Percentiles rank a stretch among this genome's conserved stretches.
These are phyloP conservation scores for Spodoptera frugiperda DNA, from an alignment of 1,140 invertebrate genomes.

Conservation along the genomic window DNA sequence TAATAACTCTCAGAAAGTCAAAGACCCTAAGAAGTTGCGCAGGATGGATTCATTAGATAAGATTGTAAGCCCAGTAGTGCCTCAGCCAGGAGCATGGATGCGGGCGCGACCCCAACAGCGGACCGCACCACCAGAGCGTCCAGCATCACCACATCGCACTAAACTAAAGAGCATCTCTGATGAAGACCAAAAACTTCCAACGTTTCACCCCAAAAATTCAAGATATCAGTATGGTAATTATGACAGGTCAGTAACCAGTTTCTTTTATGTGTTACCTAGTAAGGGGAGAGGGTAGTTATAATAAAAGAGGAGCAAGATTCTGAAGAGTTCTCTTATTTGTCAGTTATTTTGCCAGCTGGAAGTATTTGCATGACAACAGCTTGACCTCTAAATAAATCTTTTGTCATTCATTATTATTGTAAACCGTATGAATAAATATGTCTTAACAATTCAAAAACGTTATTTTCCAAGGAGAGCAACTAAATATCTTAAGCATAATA, in stretches of 20 bases:
- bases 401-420: conserved; percentile 40
- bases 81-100: conserved; percentile 94
- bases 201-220: conserved; percentile 91
- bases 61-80: conserved; percentile 96
- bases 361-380: conserved; percentile 29
- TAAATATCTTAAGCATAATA: background rate
- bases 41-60: conserved; percentile 92
- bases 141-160: conserved; percentile 72
- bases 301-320: conserved; percentile 17
- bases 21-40: conserved; percentile 87
- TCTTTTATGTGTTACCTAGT: background rate
- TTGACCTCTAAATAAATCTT: conserved; percentile 40
- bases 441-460: background rate
- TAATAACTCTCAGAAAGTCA: conserved; percentile 78
- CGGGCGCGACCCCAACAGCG: conserved; percentile 75
- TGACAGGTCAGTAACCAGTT: conserved; percentile 88
- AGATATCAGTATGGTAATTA: conserved; percentile 98
- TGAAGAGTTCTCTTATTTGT: conserved; percentile 14
- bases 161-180: conserved; percentile 71
- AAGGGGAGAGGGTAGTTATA: background rate
- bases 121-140: conserved; percentile 67
- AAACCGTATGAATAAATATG: conserved; percentile 20
- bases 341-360: conserved; percentile 30
- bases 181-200: conserved; percentile 87
- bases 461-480: conserved; percentile 21